Percentiles rank a stretch among this genome's conserved stretches.
Evolutionary conservation across 2,113 vertebrate genomes (phyloP).

Genomic region (Empidonax traillii): DNA sequence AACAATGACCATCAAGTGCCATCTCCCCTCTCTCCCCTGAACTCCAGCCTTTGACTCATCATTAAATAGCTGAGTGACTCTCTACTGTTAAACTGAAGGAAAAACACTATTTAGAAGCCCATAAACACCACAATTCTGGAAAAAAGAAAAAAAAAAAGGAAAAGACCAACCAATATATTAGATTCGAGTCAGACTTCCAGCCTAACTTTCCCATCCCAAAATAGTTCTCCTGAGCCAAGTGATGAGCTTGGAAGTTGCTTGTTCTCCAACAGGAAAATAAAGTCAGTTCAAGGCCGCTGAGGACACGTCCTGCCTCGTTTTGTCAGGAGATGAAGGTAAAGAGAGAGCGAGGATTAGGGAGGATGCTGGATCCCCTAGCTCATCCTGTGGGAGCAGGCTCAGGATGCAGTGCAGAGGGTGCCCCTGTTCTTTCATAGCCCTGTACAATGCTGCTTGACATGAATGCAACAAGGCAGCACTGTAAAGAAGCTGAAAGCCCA

Average conservation of each 20-base stretch:
- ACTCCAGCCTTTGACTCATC: background rate
- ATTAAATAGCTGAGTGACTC: background rate
- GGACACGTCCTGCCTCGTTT: fast-evolving
- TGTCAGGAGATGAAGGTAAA: background rate
- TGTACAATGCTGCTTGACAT: conserved; percentile 99
- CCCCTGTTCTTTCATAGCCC: conserved; percentile 96
- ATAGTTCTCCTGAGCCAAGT: background rate
- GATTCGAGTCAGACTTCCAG: background rate
- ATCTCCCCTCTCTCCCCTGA: background rate
- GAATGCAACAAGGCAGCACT: conserved; percentile 99
- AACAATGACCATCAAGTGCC: background rate
- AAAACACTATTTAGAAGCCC: background rate
- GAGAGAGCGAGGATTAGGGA: background rate
- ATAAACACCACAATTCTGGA: background rate
- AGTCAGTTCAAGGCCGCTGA: background rate
- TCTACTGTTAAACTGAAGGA: background rate
- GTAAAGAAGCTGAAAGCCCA: conserved; percentile 99
- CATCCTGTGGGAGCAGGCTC: background rate
- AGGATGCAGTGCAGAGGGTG: background rate
- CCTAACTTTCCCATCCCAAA: background rate
- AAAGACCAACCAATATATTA: background rate
- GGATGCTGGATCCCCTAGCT: background rate
- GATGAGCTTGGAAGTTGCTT: background rate
- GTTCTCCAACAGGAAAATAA: background rate
- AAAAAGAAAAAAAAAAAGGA: background rate